Conservation (phyloP, 2,797 vertebrate species). For the Alosa sapidissima region DNA sequence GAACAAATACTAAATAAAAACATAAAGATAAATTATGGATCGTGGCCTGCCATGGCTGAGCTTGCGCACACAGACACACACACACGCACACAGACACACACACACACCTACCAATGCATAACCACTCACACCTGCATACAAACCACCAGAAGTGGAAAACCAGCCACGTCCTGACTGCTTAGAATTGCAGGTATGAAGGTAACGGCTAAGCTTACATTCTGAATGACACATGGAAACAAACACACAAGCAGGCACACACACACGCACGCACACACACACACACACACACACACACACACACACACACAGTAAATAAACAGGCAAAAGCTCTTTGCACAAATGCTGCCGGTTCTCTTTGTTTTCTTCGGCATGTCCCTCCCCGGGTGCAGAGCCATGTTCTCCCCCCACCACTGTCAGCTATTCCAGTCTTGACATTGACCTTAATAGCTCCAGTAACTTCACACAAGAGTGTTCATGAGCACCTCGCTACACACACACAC, state of each 20-base stretch:
- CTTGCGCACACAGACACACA: not conserved
- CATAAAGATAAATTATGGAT: conserved; percentile 69
- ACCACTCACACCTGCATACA: conserved; percentile 1
- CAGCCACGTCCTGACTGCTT: not conserved
- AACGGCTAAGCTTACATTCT: not conserved
- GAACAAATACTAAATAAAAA: conserved; percentile 63
- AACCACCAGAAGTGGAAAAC: not conserved
- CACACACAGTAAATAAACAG: not conserved
- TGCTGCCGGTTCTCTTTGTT: not conserved
- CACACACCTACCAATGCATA: not conserved
- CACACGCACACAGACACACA: not conserved
- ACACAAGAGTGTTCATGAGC: conserved; percentile 1
- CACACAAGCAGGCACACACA: not conserved
- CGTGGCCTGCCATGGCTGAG: conserved; percentile 44
- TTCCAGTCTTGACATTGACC: conserved; percentile 23
- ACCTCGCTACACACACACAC: not conserved
- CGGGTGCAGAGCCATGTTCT: not conserved
- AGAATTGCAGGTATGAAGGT: not conserved
- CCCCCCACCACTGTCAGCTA: not conserved
- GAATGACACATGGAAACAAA: conserved; percentile 10
- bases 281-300: conserved; percentile 1
- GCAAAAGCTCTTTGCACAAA: not conserved
- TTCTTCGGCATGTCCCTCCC: not conserved
- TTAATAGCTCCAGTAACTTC: conserved; percentile 13
- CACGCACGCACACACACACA: not conserved